These are phyloP conservation scores for Neoniphon sammara DNA, from an alignment of 2,797 vertebrate species.

Conservation along the genomic window DNA sequence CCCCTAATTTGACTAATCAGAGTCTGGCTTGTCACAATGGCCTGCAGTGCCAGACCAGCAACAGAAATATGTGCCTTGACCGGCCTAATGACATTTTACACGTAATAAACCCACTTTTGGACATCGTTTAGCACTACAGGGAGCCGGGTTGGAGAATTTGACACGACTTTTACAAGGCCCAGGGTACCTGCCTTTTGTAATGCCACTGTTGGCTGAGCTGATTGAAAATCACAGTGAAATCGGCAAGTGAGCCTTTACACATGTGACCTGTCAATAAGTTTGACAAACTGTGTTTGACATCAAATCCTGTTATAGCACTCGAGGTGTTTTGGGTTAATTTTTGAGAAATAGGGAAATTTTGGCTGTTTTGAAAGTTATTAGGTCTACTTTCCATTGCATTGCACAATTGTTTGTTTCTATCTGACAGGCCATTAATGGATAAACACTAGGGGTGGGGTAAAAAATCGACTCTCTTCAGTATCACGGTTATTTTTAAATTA, in stretches of 20 bases:
- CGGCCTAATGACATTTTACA: slow-evolving; percentile 79
- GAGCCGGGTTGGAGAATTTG: slow-evolving; percentile 65
- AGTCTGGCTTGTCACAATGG: slow-evolving; percentile 62
- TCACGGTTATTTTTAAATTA: too few species aligned
- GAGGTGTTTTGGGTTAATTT: background rate
- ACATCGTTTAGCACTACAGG: slow-evolving; percentile 70
- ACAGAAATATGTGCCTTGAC: slow-evolving; percentile 71
- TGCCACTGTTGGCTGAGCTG: slow-evolving; percentile 25
- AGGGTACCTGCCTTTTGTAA: slow-evolving; percentile 53
- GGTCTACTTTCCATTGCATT: background rate
- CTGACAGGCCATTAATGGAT: background rate
- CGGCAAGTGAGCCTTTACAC: slow-evolving; percentile 16
- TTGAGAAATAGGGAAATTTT: background rate
- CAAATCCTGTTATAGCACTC: background rate
- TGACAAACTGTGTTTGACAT: background rate
- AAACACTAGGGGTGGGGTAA: background rate
- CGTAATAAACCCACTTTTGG: slow-evolving; percentile 76
- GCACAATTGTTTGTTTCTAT: background rate
- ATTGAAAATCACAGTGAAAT: slow-evolving; percentile 26
- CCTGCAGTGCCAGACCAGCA: slow-evolving; percentile 54
- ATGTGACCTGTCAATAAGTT: slow-evolving; percentile 18
- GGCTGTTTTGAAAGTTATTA: background rate
- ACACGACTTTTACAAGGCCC: slow-evolving; percentile 74
- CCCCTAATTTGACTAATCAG: slow-evolving; percentile 70
- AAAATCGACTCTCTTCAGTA: too few species aligned